Evolutionary conservation across 2,113 vertebrate genomes (phyloP).

Genomic region (Thamnaconus septentrionalis): DNA sequence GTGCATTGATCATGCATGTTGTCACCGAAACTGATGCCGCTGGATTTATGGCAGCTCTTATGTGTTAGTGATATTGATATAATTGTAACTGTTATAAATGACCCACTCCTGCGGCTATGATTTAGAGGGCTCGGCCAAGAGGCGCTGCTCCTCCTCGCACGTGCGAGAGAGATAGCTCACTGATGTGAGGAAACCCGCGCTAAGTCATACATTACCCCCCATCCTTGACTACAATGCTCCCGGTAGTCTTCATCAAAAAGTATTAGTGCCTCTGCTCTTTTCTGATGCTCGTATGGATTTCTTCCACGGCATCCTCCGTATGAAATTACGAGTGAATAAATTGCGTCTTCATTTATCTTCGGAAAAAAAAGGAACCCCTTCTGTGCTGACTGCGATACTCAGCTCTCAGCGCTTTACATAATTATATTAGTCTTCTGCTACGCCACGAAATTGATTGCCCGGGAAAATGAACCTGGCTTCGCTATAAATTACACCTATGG

Average conservation of each 20-base stretch:
- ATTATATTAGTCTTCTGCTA: conserved; percentile 90
- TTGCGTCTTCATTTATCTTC: conserved; percentile 99
- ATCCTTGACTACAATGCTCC: conserved; percentile 67
- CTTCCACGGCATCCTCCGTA: conserved; percentile 89
- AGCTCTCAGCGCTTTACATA: conserved; percentile 89
- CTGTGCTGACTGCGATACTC: conserved; percentile 89
- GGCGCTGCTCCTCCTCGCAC: conserved; percentile 65
- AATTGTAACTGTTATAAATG: conserved; percentile 74
- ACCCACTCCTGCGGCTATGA: conserved; percentile 61
- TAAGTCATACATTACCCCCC: conserved; percentile 75
- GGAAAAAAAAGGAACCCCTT: conserved; percentile 71
- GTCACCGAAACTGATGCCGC: conserved; percentile 55
- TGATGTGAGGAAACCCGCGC: conserved; percentile 71
- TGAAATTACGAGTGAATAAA: conserved; percentile 99
- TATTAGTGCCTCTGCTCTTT: conserved; percentile 65
- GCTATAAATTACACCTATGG: conserved; percentile 98
- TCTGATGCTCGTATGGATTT: conserved; percentile 81
- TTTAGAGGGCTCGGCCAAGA: conserved; percentile 67
- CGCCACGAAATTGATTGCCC: conserved; percentile 94
- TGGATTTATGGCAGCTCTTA: conserved; percentile 72
- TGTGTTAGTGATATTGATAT: conserved; percentile 74
- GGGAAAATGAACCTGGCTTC: conserved; percentile 95
- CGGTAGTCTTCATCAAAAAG: conserved; percentile 66
- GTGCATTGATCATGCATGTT: conserved; percentile 52
- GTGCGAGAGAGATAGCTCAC: conserved; percentile 72